phyloP scores from a whole-genome alignment of 2,888 invertebrate species.

The Tenodera sinensis region DNA sequence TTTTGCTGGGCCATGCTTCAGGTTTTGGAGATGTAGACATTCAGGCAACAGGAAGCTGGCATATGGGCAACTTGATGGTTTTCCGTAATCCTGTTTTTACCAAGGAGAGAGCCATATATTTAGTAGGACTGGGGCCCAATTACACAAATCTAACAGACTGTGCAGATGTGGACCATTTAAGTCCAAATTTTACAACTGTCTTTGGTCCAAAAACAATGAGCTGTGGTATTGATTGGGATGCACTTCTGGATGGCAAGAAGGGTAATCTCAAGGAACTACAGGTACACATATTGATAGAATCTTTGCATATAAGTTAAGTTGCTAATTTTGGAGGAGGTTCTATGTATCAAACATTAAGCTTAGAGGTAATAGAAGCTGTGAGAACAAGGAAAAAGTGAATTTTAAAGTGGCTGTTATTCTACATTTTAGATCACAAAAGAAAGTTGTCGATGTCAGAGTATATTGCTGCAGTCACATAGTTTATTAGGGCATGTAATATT shows the following conservation, averaged over 20 bases:
- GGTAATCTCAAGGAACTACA: constrained; percentile 36
- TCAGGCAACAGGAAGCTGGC: constrained; percentile 46
- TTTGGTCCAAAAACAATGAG: constrained; percentile 49
- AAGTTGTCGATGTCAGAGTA: no score
- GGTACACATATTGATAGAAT: constrained; percentile 25
- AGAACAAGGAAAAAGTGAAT: no score
- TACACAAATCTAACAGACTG: constrained; percentile 49
- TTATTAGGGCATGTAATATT: no score
- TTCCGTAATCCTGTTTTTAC: constrained; percentile 55
- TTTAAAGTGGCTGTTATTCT: no score
- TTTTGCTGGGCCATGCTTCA: constrained; percentile 52
- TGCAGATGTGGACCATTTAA: constrained; percentile 46
- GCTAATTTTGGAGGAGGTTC: no score
- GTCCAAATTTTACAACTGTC: constrained; percentile 49
- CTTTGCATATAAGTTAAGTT: no score
- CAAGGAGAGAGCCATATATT: constrained; percentile 52
- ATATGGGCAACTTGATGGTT: constrained; percentile 52
- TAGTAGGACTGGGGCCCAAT: constrained; percentile 54
- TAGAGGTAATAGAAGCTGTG: no score
- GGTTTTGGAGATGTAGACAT: constrained; percentile 20
- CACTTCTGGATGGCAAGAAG: constrained; percentile 49
- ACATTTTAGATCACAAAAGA: no score
- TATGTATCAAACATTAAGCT: no score
- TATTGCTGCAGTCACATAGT: no score
- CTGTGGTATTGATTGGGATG: constrained; percentile 58